A percentile compares a stretch with the other conserved stretches of the same genome.
These are phyloP conservation scores for Stegophylla sp. DNA, from an alignment of 2,888 invertebrate species.

Conservation along the genomic window DNA sequence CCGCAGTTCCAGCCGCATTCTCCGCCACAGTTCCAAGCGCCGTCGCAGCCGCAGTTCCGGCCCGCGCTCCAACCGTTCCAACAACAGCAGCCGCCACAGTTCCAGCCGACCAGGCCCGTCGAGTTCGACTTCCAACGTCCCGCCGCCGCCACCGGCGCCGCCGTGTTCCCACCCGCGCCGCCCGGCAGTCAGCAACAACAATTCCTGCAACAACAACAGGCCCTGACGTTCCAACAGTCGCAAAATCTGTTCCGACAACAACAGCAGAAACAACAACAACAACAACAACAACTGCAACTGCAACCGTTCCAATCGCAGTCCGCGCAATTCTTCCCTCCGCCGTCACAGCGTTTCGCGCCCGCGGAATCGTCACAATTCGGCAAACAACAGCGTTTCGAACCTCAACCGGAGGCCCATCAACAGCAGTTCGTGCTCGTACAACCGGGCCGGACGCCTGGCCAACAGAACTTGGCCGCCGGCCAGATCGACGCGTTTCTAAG, in stretches of 20 bases:
- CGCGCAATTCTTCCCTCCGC: slow-evolving; percentile 38
- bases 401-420: slow-evolving; percentile 45
- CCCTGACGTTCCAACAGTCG: slow-evolving; percentile 45
- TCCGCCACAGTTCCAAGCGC: slow-evolving; percentile 63
- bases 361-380: slow-evolving; percentile 11
- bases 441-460: slow-evolving; percentile 60
- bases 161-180: neutral
- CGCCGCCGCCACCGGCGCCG: neutral
- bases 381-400: slow-evolving; percentile 51
- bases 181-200: slow-evolving; percentile 62
- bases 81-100: slow-evolving; percentile 52
- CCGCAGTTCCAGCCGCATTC: slow-evolving; percentile 60
- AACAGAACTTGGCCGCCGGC: slow-evolving; percentile 69
- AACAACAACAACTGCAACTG: neutral
- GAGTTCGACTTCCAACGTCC: slow-evolving; percentile 42
- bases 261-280: slow-evolving; percentile 20
- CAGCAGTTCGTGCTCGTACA: slow-evolving; percentile 54
- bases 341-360: slow-evolving; percentile 23
- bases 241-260: slow-evolving; percentile 52
- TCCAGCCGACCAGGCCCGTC: slow-evolving; percentile 36
- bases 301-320: slow-evolving; percentile 26
- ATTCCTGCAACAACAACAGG: slow-evolving; percentile 65
- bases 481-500: slow-evolving; percentile 83
- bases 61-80: slow-evolving; percentile 46
- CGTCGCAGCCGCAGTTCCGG: slow-evolving; percentile 44